phyloP scores from a whole-genome alignment of 2,888 invertebrate species.

The Caenorhabditis imperialis region DNA sequence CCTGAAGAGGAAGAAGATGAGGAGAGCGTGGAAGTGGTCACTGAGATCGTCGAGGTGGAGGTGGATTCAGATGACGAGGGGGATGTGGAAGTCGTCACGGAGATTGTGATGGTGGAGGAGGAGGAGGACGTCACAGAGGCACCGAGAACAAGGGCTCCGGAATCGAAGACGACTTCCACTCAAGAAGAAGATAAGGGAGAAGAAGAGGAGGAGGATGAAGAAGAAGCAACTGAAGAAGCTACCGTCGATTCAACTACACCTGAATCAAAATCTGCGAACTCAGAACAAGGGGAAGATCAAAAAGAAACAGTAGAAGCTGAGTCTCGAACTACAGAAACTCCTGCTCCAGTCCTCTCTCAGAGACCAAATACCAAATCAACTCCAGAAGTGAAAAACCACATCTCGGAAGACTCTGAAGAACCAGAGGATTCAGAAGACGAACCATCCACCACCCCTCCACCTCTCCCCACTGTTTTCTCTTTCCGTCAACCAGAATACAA shows the following conservation, averaged over 20 bases:
- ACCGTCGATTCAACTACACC: too few relatives aligned
- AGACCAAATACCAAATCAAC: too few relatives aligned
- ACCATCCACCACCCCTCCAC: background rate
- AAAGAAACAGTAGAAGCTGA: too few relatives aligned
- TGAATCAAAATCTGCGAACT: too few relatives aligned
- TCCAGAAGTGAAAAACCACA: too few relatives aligned
- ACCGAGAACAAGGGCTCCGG: background rate
- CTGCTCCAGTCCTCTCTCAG: too few relatives aligned
- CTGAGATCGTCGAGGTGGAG: background rate
- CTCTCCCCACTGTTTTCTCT: conserved; percentile 25
- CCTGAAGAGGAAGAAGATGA: conserved; percentile 5
- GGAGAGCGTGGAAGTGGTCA: conserved; percentile 3
- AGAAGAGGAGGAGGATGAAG: conserved; percentile 5
- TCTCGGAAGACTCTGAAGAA: conserved; percentile 3
- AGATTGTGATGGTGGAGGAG: conserved; percentile 4
- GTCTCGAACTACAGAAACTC: too few relatives aligned
- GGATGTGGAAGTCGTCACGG: conserved; percentile 11
- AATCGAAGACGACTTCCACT: conserved; percentile 2
- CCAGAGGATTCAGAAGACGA: conserved; percentile 1
- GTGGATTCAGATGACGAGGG: background rate
- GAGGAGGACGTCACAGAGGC: conserved; percentile 14
- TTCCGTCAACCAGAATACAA: conserved; percentile 52
- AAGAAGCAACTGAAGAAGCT: background rate
- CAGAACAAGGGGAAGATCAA: too few relatives aligned
- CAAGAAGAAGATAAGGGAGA: conserved; percentile 21